phyloP scores from a whole-genome alignment of 1,140 invertebrate genomes.

The Drosophila athabasca region DNA sequence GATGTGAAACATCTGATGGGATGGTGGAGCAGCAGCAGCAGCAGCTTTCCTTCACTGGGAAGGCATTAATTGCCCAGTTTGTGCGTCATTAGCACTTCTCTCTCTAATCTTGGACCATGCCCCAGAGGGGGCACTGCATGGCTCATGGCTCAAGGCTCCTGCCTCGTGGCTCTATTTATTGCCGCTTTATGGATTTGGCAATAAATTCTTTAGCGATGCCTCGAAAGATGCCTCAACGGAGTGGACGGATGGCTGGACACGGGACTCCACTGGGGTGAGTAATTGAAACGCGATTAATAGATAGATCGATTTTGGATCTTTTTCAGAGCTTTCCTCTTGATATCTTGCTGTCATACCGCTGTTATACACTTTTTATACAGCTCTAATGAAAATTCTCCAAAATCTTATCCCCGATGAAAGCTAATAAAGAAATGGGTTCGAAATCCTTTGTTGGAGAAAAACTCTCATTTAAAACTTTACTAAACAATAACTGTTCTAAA shows the following conservation, averaged over 20 bases:
- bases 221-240: slow-evolving; percentile 17
- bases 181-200: slow-evolving; percentile 61
- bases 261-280: background rate
- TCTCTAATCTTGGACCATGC: slow-evolving; percentile 35
- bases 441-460: too few relatives aligned
- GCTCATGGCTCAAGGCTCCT: too few relatives aligned
- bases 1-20: slow-evolving; percentile 27
- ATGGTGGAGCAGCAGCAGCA: background rate
- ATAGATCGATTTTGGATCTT: too few relatives aligned
- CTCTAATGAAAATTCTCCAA: too few relatives aligned
- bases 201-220: slow-evolving; percentile 48
- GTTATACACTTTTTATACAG: too few relatives aligned
- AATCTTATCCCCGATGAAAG: too few relatives aligned
- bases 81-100: slow-evolving; percentile 55
- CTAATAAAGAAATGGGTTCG: too few relatives aligned
- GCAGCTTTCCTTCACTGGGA: background rate
- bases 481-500: too few relatives aligned
- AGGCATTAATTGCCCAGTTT: slow-evolving; percentile 54
- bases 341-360: too few relatives aligned
- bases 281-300: too few relatives aligned
- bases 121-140: background rate
- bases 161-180: slow-evolving; percentile 48
- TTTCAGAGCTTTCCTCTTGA: too few relatives aligned
- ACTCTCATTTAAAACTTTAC: too few relatives aligned
- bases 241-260: slow-evolving; percentile 1